Evolutionary conservation across 2,888 invertebrate species (phyloP).

Genomic region (Troides aeacus): DNA sequence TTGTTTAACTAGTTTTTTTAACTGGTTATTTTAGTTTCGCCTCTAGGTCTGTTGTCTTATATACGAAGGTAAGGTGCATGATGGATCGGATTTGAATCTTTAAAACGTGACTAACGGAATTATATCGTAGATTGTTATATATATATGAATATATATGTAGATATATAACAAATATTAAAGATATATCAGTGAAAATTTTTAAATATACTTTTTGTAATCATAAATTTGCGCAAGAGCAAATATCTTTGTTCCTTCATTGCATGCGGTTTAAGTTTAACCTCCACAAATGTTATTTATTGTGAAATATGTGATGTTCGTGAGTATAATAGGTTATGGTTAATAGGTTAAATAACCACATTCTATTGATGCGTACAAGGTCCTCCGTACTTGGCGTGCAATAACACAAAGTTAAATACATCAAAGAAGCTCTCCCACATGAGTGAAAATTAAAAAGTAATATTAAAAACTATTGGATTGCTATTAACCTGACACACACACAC

Average conservation of each 20-base stretch:
- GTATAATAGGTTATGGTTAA: constrained; percentile 10
- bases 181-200: background rate
- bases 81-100: too few species aligned
- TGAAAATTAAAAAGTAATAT: background rate
- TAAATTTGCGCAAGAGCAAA: background rate
- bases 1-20: too few species aligned
- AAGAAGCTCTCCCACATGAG: background rate
- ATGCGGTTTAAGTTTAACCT: background rate
- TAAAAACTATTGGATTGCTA: too few species aligned
- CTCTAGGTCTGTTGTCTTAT: too few species aligned
- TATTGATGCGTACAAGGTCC: constrained; percentile 11
- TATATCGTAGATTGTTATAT: too few species aligned
- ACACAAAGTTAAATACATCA: background rate
- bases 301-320: constrained; percentile 5
- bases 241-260: background rate
- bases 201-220: background rate
- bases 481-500: background rate
- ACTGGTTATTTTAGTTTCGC: too few species aligned
- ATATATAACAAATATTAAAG: too few species aligned
- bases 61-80: too few species aligned
- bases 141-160: too few species aligned
- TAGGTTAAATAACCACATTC: constrained; percentile 16
- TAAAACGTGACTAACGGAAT: too few species aligned
- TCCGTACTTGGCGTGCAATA: constrained; percentile 3
- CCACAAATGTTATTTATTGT: background rate